Percentiles rank a stretch among this genome's conserved stretches.
These are phyloP conservation scores for Blennius ocellaris DNA, from an alignment of 2,113 vertebrate genomes.

Conservation along the genomic window DNA sequence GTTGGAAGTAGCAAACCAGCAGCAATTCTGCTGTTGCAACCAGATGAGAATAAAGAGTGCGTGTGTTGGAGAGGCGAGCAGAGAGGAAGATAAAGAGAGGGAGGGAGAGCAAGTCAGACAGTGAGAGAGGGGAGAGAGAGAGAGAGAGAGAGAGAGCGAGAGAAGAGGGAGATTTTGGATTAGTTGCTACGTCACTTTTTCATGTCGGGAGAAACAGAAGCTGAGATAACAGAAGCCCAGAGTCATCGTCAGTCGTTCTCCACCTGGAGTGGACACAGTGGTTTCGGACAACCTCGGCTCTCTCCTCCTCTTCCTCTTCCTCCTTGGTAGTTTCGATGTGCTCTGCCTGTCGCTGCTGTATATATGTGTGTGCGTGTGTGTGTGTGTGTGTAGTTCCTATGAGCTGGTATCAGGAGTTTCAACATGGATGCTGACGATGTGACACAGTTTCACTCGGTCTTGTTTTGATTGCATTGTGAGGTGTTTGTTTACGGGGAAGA, in stretches of 20 bases:
- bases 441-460: constrained; percentile 77
- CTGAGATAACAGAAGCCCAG: constrained; percentile 81
- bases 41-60: constrained; percentile 86
- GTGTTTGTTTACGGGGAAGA: constrained; percentile 70
- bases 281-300: constrained; percentile 68
- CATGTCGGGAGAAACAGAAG: constrained; percentile 83
- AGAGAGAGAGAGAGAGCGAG: constrained; percentile 46
- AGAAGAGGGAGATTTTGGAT: constrained; percentile 79
- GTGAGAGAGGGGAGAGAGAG: constrained; percentile 46
- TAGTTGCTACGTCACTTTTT: constrained; percentile 90
- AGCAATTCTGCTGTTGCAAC: constrained; percentile 82
- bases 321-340: constrained; percentile 75
- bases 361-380: constrained; percentile 57
- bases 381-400: constrained; percentile 47
- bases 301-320: constrained; percentile 70
- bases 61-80: constrained; percentile 59
- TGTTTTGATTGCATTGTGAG: constrained; percentile 59
- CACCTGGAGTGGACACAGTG: constrained; percentile 76
- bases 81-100: constrained; percentile 58
- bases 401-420: constrained; percentile 77
- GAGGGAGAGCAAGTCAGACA: constrained; percentile 65
- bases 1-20: constrained; percentile 86
- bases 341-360: constrained; percentile 61
- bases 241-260: constrained; percentile 75
- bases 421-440: constrained; percentile 87